Conservation (phyloP, 2,797 vertebrate genomes). For the Apogon talboti region DNA sequence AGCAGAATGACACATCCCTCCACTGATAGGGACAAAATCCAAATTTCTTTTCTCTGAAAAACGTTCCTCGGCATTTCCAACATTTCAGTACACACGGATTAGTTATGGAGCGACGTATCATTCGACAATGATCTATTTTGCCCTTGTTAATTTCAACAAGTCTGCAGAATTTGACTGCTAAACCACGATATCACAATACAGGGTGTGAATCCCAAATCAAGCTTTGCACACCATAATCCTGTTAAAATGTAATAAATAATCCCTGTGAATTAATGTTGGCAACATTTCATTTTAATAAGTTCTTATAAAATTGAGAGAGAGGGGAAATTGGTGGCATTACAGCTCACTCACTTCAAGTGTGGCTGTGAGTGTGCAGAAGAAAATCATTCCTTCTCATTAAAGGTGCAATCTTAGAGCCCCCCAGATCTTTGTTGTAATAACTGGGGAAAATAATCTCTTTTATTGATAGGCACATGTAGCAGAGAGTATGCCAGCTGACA, state of each 20-base stretch:
- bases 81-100: conserved; percentile 68
- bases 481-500: conserved; percentile 83
- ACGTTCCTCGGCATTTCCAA: conserved; percentile 41
- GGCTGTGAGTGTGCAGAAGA: conserved; percentile 76
- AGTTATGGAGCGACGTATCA: conserved; percentile 68
- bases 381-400: conserved; percentile 85
- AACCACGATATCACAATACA: conserved; percentile 80
- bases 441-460: conserved; percentile 85
- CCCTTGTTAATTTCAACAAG: conserved; percentile 79
- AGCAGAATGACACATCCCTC: conserved; percentile 18
- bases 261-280: conserved; percentile 82
- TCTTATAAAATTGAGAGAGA: conserved; percentile 68
- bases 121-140: conserved; percentile 78
- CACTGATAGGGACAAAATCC: conserved; percentile 43
- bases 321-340: conserved; percentile 70
- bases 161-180: conserved; percentile 79
- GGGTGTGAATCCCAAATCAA: conserved; percentile 81
- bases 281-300: conserved; percentile 84
- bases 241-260: conserved; percentile 86
- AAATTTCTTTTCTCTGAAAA: conserved; percentile 41
- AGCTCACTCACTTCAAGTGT: conserved; percentile 81
- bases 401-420: conserved; percentile 84
- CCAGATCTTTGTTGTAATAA: conserved; percentile 86
- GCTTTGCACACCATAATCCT: conserved; percentile 81
- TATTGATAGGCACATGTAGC: conserved; percentile 87